Evolutionary conservation across 30 jellyfish, hydroid and myxozoan species (phyloP).

Genomic region (Hydractinia symbiolongicarpus): DNA sequence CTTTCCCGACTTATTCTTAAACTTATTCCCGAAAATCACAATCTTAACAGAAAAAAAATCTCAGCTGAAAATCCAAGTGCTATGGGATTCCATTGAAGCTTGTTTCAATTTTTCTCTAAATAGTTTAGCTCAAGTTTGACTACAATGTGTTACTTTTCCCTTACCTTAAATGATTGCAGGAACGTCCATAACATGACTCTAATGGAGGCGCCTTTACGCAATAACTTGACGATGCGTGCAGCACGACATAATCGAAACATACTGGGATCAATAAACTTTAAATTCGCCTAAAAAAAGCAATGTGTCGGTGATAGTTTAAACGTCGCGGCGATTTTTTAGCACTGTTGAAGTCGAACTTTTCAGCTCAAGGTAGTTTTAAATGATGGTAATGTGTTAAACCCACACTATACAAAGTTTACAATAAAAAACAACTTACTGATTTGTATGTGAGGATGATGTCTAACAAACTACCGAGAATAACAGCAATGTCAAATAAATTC

Average conservation of each 20-base stretch:
- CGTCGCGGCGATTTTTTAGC: no score
- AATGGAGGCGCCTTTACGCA: constrained; percentile 80
- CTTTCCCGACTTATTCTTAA: no score
- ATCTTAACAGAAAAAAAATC: no score
- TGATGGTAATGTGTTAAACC: no score
- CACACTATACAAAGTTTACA: no score
- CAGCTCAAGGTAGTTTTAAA: no score
- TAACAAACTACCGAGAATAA: constrained; percentile 74
- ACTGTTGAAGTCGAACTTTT: no score
- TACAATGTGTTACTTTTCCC: background rate
- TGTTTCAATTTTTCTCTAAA: no score
- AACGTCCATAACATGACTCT: constrained; percentile 95
- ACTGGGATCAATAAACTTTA: constrained; percentile 62
- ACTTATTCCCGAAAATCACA: no score
- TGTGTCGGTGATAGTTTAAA: background rate
- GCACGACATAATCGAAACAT: constrained; percentile 97
- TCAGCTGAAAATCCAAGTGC: no score
- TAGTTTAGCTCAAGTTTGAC: background rate
- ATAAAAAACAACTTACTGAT: no score
- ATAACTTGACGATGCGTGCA: constrained; percentile 80
- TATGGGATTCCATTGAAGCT: no score
- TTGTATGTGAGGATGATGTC: constrained; percentile 47
- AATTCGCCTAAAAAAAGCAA: constrained; percentile 13
- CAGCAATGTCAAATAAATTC: constrained; percentile 84
- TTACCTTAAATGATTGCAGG: constrained; percentile 88